A percentile compares a stretch with the other conserved stretches of the same genome.
These are phyloP conservation scores for Gallinago solitaria DNA, from an alignment of 2,797 vertebrate genomes.

Conservation along the genomic window DNA sequence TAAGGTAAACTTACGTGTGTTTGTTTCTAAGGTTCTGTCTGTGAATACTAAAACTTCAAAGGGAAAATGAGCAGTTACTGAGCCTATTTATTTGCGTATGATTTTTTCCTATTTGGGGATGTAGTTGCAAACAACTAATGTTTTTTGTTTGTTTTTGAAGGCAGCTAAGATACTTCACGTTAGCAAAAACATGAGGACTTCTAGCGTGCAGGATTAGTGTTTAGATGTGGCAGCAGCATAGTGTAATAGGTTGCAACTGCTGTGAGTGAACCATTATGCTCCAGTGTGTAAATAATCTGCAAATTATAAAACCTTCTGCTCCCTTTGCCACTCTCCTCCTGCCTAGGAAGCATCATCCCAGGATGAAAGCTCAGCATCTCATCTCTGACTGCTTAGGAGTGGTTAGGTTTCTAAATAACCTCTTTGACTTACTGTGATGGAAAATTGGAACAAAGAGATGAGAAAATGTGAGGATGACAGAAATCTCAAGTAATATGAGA, in stretches of 20 bases:
- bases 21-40: not conserved
- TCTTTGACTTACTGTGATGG: not conserved
- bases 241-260: not conserved
- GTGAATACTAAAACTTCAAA: not conserved
- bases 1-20: not conserved
- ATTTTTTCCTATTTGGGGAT: not conserved
- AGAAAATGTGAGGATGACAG: not conserved
- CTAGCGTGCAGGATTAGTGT: not conserved
- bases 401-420: not conserved
- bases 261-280: slow-evolving; percentile 2
- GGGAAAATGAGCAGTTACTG: not conserved
- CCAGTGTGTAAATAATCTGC: slow-evolving; percentile 32
- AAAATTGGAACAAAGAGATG: not conserved
- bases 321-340: not conserved
- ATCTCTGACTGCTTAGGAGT: not conserved
- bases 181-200: not conserved
- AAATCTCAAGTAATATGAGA: not conserved
- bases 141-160: not conserved
- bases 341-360: not conserved
- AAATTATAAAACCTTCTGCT: not conserved
- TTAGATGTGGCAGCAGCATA: not conserved
- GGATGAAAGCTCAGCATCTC: not conserved
- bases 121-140: not conserved
- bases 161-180: not conserved
- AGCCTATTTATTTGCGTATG: not conserved